Evolutionary conservation across 1,140 invertebrate genomes (phyloP), one percentile per base, ranked within the genome.

Genomic region (Trichogramma pretiosum): DNA sequence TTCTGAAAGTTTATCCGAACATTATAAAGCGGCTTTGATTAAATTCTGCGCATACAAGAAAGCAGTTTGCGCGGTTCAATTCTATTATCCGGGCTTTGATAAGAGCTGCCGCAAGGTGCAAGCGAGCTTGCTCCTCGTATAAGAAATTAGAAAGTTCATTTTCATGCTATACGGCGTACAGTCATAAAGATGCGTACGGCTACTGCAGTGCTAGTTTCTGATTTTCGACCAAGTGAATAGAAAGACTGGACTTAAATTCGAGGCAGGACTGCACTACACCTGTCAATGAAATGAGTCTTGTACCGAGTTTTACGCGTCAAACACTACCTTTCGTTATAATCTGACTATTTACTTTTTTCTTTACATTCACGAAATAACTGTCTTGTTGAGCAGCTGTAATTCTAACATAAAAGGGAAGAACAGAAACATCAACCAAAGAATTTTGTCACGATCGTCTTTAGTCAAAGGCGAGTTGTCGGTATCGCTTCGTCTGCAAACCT

Each of bases 381-480:
- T n/a, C n/a, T n/a, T n/a, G n/a, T n/a, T n/a, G n/a, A n/a, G n/a
- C n/a, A n/a, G n/a, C n/a, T n/a, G n/a, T n/a, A n/a, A n/a, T n/a
- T n/a, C n/a, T n/a, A n/a, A n/a, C n/a, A n/a, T n/a, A n/a, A n/a
- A n/a, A n/a, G n/a, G 37, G 38, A 35, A 32, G 35, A 21, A 43
- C 40, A 17, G 26, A 33, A 32, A 21, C 11, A 32, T 17, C 8
- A 36, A 50, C 28, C 32, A 39, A 48, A 17, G 30, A 26, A 48
- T 34, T 46, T 46, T 28, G 30, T 16, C 9, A 4, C 24, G 30
- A 48, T 46, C 46, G 45, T 38, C 37, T 23, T 18, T 33, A 49
- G 48, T 50, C 52, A 54, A 54, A 54, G 52, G 47, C 49, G 50
- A 50, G 44, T 54, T 49, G 52, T 51, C 53, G 37, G 48, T 54